A percentile compares a stretch with the other conserved stretches of the same genome.
phyloP scores from a whole-genome alignment of 1,140 invertebrate species.

The Drosophila littoralis region DNA sequence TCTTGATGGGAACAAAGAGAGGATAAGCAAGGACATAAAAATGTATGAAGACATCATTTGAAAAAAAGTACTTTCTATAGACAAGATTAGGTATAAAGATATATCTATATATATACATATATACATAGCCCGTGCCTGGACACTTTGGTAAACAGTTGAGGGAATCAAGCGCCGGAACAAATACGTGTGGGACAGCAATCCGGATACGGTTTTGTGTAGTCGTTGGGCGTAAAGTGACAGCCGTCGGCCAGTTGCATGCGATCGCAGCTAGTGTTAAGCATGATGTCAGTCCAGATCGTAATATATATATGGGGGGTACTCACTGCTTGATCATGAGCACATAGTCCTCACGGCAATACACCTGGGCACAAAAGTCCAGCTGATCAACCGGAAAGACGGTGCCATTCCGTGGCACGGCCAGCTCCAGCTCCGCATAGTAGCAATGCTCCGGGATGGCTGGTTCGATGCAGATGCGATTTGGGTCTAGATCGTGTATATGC shows the following conservation, averaged over 20 bases:
- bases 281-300: background rate
- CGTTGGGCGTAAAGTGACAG: conserved; percentile 42
- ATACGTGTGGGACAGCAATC: conserved; percentile 50
- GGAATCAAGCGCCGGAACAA: conserved; percentile 20
- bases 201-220: conserved; percentile 57
- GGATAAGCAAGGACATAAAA: no score
- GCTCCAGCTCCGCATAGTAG: conserved; percentile 63
- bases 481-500: no score
- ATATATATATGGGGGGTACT: conserved; percentile 26
- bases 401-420: conserved; percentile 54
- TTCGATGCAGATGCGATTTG: background rate
- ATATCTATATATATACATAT: background rate
- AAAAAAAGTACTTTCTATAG: no score
- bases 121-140: no score
- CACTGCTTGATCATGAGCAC: conserved; percentile 68
- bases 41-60: no score
- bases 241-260: conserved; percentile 38
- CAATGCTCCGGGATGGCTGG: conserved; percentile 50
- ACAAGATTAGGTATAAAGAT: no score
- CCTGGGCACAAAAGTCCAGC: conserved; percentile 43
- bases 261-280: conserved; percentile 53
- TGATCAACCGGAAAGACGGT: conserved; percentile 42
- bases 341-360: conserved; percentile 66
- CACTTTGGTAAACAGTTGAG: no score
- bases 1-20: no score